These are phyloP conservation scores for Epizoanthus ramosus DNA, from an alignment of 92 coral and sea anemone species.

Conservation along the genomic window DNA sequence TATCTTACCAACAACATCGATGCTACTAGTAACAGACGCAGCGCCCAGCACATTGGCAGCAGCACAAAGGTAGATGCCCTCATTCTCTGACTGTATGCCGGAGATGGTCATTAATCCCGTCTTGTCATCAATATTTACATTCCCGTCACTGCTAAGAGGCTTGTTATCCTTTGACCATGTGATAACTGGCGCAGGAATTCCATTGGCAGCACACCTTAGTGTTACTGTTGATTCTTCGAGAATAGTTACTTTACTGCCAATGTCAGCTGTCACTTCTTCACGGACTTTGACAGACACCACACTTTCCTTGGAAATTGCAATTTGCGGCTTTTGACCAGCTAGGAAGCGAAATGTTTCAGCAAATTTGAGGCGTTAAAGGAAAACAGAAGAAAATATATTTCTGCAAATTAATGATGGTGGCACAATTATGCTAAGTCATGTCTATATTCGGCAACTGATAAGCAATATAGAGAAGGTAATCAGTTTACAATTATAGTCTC, in stretches of 20 bases:
- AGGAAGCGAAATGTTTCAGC: not conserved
- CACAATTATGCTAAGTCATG: no score
- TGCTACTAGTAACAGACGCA: not conserved
- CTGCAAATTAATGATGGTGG: not conserved
- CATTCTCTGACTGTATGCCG: not conserved
- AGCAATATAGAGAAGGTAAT: no score
- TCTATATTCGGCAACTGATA: no score
- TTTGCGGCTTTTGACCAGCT: constrained; percentile 6
- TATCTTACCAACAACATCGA: constrained; percentile 7
- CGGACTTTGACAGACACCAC: not conserved
- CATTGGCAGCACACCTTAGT: not conserved
- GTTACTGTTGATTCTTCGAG: not conserved
- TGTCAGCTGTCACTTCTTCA: not conserved
- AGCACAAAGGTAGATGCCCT: not conserved
- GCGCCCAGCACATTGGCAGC: constrained; percentile 7
- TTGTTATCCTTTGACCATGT: constrained; percentile 12
- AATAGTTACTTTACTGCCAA: constrained; percentile 3
- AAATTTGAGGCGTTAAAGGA: not conserved
- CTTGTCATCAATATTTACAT: not conserved
- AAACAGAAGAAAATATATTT: not conserved
- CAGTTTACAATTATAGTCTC: no score
- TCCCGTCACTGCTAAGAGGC: not conserved
- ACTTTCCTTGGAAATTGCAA: not conserved
- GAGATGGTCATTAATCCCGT: not conserved
- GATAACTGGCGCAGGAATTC: not conserved